Percentiles rank a stretch among this genome's conserved stretches.
These are phyloP conservation scores for Trachelus tabidus DNA, from an alignment of 2,888 invertebrate species.

Conservation along the genomic window DNA sequence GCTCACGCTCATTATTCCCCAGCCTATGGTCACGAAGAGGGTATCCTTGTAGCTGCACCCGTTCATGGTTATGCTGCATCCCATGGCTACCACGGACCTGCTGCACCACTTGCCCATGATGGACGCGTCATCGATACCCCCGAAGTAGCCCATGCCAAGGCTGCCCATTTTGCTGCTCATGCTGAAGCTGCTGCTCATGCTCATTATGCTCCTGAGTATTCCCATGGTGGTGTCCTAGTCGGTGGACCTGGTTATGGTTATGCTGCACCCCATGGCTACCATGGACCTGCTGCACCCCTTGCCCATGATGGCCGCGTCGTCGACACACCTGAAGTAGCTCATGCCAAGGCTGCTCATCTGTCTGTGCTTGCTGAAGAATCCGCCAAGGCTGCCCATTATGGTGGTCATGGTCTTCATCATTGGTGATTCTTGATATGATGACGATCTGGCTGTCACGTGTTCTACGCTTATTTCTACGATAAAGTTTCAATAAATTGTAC, in stretches of 20 bases:
- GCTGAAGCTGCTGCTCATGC: slow-evolving; percentile 18
- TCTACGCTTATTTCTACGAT: no score
- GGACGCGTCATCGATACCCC: slow-evolving; percentile 50
- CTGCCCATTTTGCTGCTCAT: slow-evolving; percentile 45
- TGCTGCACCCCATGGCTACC: slow-evolving; percentile 12
- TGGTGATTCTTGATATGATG: no score
- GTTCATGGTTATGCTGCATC: slow-evolving; percentile 19
- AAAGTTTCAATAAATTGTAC: no score
- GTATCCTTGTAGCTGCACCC: slow-evolving; percentile 26
- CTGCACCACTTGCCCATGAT: slow-evolving; percentile 48
- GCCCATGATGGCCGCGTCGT: slow-evolving; percentile 19
- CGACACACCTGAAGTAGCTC: slow-evolving; percentile 20
- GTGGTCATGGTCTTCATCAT: not conserved
- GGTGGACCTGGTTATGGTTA: slow-evolving; percentile 16
- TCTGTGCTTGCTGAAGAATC: slow-evolving; percentile 17
- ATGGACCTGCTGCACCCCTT: slow-evolving; percentile 17
- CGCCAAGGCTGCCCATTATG: slow-evolving; percentile 14
- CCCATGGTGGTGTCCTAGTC: slow-evolving; percentile 13
- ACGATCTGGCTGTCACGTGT: no score
- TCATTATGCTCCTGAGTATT: slow-evolving; percentile 9
- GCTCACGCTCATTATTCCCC: slow-evolving; percentile 2
- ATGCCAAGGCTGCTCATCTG: slow-evolving; percentile 19
- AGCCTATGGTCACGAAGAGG: not conserved
- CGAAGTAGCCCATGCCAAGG: slow-evolving; percentile 54
- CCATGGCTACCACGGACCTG: slow-evolving; percentile 48